phyloP scores from a whole-genome alignment of 2,888 invertebrate genomes.

The Parascotia fuliginaria region DNA sequence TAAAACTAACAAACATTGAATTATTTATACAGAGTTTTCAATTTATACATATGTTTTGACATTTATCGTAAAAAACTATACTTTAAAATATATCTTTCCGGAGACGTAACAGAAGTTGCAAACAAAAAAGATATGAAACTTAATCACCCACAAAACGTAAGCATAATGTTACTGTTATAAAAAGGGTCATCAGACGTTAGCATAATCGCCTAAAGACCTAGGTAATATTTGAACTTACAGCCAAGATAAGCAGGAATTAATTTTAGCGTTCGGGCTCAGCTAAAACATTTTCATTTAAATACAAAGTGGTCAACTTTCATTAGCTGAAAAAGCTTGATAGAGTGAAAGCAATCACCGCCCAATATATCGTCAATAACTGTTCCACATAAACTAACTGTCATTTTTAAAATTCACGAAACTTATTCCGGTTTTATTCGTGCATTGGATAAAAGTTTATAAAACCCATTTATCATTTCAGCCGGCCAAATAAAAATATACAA shows the following conservation, averaged over 20 bases:
- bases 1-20: constrained; percentile 46
- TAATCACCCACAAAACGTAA: not conserved
- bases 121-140: constrained; percentile 2
- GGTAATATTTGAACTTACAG: constrained; percentile 4
- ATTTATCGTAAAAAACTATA: not conserved
- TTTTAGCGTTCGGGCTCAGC: not conserved
- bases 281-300: constrained; percentile 3
- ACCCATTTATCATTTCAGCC: not conserved
- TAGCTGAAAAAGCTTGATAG: not conserved
- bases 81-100: too few species aligned
- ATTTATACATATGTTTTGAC: too few species aligned
- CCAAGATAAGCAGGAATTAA: constrained; percentile 2
- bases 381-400: not conserved
- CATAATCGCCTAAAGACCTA: constrained; percentile 2
- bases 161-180: constrained; percentile 7
- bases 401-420: too few species aligned
- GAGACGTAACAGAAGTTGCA: too few species aligned
- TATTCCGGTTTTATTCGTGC: not conserved
- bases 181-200: constrained; percentile 4
- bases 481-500: not conserved
- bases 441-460: not conserved
- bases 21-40: constrained; percentile 21
- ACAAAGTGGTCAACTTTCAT: not conserved
- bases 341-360: not conserved
- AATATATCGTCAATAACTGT: not conserved